These are phyloP conservation scores for Ferrisia virgata DNA, from an alignment of 2,888 invertebrate species.

Conservation along the genomic window DNA sequence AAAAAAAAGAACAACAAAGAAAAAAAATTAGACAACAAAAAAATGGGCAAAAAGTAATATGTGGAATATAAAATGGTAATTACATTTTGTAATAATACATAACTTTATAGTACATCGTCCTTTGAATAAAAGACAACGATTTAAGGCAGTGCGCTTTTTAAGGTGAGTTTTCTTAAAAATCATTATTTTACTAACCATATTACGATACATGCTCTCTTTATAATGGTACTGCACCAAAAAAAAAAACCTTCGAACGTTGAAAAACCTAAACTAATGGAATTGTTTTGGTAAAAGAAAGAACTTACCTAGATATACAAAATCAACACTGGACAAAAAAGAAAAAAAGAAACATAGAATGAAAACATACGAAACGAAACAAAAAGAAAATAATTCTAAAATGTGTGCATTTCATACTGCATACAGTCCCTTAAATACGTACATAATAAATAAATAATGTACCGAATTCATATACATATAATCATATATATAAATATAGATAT, in stretches of 20 bases:
- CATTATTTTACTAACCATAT: neutral
- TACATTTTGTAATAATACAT: slow-evolving; percentile 27
- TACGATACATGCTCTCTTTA: neutral
- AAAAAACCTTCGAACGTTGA: neutral
- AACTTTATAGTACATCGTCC: neutral
- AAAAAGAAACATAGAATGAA: neutral
- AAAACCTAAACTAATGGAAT: neutral
- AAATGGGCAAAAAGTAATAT: neutral
- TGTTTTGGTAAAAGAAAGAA: neutral
- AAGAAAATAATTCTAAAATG: neutral
- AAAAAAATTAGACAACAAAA: slow-evolving; percentile 5
- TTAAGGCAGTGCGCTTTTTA: slow-evolving; percentile 27
- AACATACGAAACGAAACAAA: neutral
- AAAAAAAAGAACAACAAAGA: slow-evolving; percentile 24
- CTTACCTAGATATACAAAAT: neutral
- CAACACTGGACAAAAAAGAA: neutral
- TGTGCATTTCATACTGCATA: slow-evolving; percentile 44
- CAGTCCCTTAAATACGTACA: slow-evolving; percentile 15
- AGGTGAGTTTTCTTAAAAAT: neutral
- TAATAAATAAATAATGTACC: slow-evolving; percentile 29
- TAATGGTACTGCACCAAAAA: neutral
- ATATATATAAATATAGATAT: too few relatives aligned
- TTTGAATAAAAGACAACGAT: neutral
- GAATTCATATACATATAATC: slow-evolving; percentile 31
- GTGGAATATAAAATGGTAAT: slow-evolving; percentile 38